These are phyloP conservation scores for Ephialtes manifestator DNA, from an alignment of 2,888 invertebrate species.

Conservation along the genomic window DNA sequence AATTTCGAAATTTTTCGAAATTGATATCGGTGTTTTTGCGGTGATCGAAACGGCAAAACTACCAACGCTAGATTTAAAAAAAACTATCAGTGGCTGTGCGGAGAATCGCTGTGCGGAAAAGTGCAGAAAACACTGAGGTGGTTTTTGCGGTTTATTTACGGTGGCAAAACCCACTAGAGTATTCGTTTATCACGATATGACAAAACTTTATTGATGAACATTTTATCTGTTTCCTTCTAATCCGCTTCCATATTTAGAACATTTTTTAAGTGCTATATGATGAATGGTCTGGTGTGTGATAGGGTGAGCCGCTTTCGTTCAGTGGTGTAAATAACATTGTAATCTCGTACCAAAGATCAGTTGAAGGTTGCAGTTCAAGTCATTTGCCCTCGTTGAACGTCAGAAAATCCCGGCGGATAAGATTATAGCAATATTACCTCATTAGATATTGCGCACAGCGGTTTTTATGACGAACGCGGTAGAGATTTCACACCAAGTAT, in stretches of 20 bases:
- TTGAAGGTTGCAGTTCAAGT: background rate
- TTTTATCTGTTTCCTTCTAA: background rate
- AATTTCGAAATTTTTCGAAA: too few species aligned
- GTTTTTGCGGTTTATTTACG: too few species aligned
- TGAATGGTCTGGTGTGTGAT: background rate
- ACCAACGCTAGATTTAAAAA: too few species aligned
- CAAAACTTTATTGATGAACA: background rate
- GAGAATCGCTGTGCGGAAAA: too few species aligned
- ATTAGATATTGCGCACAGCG: background rate
- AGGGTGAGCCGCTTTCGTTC: background rate
- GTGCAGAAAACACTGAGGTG: too few species aligned
- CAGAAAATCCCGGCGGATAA: background rate
- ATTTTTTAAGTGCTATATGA: background rate
- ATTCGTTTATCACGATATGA: too few species aligned
- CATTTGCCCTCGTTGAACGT: background rate
- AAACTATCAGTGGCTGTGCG: too few species aligned
- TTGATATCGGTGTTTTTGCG: too few species aligned
- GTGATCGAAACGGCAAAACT: too few species aligned
- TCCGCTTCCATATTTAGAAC: background rate
- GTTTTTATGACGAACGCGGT: background rate
- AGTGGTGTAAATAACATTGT: background rate
- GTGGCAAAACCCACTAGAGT: too few species aligned
- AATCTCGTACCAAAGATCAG: background rate
- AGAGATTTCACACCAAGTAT: background rate
- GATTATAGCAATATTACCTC: background rate